Evolutionary conservation across 1,140 invertebrate species (phyloP), one percentile per base, ranked within the genome.

Genomic region (Habropoda laboriosa): DNA sequence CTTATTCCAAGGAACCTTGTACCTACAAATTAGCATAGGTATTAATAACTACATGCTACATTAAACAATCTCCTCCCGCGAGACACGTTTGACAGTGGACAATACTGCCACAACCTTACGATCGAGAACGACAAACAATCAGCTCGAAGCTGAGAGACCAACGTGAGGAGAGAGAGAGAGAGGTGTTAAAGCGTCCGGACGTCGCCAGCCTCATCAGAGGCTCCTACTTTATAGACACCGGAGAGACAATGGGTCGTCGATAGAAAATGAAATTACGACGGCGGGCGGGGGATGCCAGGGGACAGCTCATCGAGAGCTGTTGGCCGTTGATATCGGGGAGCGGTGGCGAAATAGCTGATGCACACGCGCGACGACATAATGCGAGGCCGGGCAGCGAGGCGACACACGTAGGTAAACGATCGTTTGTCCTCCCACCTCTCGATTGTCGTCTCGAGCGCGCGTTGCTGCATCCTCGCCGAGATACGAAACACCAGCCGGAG

Each of bases 381-480:
- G 51, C 68, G 60, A 79, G 45, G 49, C 57, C 61, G 80, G 27
- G 32, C 13, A 24, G 68, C 63, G 79, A 55, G 73, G 68, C 77
- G 86, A 83, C 76, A 71, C 76, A 87, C 83, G 88, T 90, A 90
- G 90, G 90, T 90, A 91, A 90, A 89, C 79, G 90, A 86, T 91
- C 89, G 86, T 88, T 92, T 90, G 89, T 91, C 90, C 91, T 90
- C 90, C 91, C 89, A 92, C 90, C 78, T 89, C 74, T 86, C 89
- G 83, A 92, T 92, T 91, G 91, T 90, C 87, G 85, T 86, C 86
- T 80, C 75, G 61, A 75, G 78, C 82, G 81, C 72, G 68, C 80
- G 88, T 88, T 90, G 88, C 90, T 90, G 88, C 90, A 91, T 90
- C 90, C 87, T 90, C 87, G 81, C 47, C 61, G 74, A 76, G 74